A percentile compares a stretch with the other conserved stretches of the same genome.
These are phyloP conservation scores for Muscina levida DNA, from an alignment of 2,888 invertebrate species.

Conservation along the genomic window DNA sequence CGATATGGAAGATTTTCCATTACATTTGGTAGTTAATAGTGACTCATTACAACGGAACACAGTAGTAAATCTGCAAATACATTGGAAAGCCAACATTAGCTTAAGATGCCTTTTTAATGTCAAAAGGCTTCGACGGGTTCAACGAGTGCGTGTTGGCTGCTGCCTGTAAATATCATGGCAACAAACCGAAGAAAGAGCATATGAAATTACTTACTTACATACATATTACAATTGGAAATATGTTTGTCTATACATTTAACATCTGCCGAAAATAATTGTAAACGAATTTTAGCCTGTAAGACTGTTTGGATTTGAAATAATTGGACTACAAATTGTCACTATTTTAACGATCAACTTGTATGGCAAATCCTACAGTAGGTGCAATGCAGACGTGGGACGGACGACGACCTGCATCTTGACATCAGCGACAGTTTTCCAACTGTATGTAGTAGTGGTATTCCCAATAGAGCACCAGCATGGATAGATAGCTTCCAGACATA, in stretches of 20 bases:
- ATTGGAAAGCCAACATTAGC: slow-evolving; percentile 10
- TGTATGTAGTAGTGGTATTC: slow-evolving; percentile 2
- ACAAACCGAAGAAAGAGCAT: neutral
- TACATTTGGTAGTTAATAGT: slow-evolving; percentile 58
- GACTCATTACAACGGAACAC: slow-evolving; percentile 53
- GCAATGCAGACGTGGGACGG: neutral
- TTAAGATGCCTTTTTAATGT: slow-evolving; percentile 35
- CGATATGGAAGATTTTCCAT: slow-evolving; percentile 40
- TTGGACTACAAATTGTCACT: slow-evolving; percentile 78
- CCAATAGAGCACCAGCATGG: neutral
- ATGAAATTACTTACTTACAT: neutral
- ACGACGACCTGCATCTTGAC: slow-evolving; percentile 54
- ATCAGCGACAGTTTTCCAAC: slow-evolving; percentile 48
- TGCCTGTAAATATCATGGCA: neutral
- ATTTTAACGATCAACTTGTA: slow-evolving; percentile 41
- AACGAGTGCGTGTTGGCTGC: slow-evolving; percentile 49
- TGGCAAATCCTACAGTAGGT: neutral
- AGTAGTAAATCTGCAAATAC: slow-evolving; percentile 44
- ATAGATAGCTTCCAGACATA: slow-evolving; percentile 7
- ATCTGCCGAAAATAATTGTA: slow-evolving; percentile 36
- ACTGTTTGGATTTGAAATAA: slow-evolving; percentile 73
- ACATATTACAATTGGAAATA: slow-evolving; percentile 44
- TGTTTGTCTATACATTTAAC: slow-evolving; percentile 49
- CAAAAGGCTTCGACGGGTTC: slow-evolving; percentile 53
- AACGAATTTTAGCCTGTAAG: slow-evolving; percentile 28